Conservation (phyloP, 1,140 invertebrate genomes). For the Formica exsecta region DNA sequence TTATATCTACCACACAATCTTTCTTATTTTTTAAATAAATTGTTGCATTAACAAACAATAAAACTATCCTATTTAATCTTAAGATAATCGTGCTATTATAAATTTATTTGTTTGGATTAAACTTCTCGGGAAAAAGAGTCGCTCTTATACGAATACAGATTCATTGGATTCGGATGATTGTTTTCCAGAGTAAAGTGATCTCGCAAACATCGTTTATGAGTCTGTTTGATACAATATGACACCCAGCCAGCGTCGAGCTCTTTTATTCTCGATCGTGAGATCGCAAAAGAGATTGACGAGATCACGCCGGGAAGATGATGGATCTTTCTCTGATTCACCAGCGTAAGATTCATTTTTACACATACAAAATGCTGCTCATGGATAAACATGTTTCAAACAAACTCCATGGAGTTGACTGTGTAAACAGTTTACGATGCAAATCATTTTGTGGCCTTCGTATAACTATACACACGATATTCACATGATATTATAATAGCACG, state of each 20-base stretch:
- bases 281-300: slow-evolving; percentile 46
- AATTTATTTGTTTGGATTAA: background rate
- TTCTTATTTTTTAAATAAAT: too few relatives aligned
- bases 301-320: slow-evolving; percentile 34
- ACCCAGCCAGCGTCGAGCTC: background rate
- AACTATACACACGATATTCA: background rate
- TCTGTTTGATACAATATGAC: slow-evolving; percentile 28
- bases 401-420: slow-evolving; percentile 4
- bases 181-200: slow-evolving; percentile 36
- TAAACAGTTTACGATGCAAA: slow-evolving; percentile 29
- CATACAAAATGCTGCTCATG: slow-evolving; percentile 15
- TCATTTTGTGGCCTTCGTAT: background rate
- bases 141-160: background rate
- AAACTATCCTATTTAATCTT: background rate
- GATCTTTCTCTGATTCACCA: slow-evolving; percentile 38
- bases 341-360: slow-evolving; percentile 23
- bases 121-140: background rate
- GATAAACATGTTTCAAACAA: slow-evolving; percentile 22
- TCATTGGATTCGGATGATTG: background rate
- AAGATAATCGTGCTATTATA: background rate
- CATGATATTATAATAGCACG: background rate
- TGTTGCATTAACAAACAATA: background rate
- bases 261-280: slow-evolving; percentile 11
- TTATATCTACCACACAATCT: background rate
- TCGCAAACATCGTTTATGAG: slow-evolving; percentile 7